Base-by-base conservation (phyloP, 1,140 invertebrate genomes). In the Harlomillsia oculata region DNA sequence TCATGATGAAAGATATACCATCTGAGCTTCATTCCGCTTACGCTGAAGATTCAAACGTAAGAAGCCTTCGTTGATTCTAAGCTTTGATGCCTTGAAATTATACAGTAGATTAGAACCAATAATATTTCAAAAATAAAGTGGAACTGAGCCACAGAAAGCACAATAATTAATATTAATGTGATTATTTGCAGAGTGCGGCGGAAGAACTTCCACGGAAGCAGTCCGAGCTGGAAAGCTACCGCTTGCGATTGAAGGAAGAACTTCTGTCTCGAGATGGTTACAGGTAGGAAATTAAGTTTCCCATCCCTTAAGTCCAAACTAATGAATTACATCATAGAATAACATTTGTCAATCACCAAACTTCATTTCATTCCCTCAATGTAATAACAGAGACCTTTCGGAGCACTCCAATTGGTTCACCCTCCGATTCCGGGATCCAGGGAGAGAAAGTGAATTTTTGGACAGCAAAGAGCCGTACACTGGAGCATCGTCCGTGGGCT, bases 221-320 rank as follows among this genome's bases (percentile, higher is more conserved):
- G 34, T 55, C 59, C 13, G 60, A 65, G 26, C 18, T 80, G 0
- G 77, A 84, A 62, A 81, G 83, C 57, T 87, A 86, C 65, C 82
- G 83, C 66, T 75, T 78, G 60, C 73, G 84, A 55, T 75, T 93
- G 52, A 77, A 83, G 64, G 82, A 87, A 70, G 88, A 91, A 68
- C 76, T 92, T 20, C 81, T 89, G 53, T 85, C 82, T 66, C 78
- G 86, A 69, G 84, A 89, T 74, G 82, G 82, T 30, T 78, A 84
- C 68, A 82, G 78, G 82, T 85, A 73, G 53, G 53, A 23, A 18
- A 20, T 34, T 9, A 9, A 28, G 23, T n/a, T n/a, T n/a, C n/a
- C n/a, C n/a, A n/a, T n/a, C n/a, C n/a, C n/a, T n/a, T n/a, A n/a
- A n/a, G n/a, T n/a, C n/a, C n/a, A n/a, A n/a, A n/a, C n/a, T n/a